Evolutionary conservation across 2,888 invertebrate genomes (phyloP).

Genomic region (Drosophila prostipennis): DNA sequence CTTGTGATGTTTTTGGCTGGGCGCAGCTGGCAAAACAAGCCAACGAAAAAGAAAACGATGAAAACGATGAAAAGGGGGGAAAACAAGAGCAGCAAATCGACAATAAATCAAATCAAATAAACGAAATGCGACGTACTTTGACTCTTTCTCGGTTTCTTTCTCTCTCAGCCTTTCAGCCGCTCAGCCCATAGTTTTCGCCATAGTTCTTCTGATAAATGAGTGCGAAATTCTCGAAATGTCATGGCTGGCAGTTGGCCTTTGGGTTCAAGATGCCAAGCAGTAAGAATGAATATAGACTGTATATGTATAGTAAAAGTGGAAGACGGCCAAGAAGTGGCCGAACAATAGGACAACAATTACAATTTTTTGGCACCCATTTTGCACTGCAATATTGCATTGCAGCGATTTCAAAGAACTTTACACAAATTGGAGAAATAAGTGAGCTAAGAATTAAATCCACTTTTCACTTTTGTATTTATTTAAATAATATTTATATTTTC

Average conservation of each 20-base stretch:
- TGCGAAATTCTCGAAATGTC: slow-evolving; percentile 75
- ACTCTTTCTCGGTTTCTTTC: not conserved
- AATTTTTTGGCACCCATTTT: slow-evolving; percentile 16
- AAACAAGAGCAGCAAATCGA: slow-evolving; percentile 36
- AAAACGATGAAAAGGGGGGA: not conserved
- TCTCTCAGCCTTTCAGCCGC: not conserved
- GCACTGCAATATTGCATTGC: slow-evolving; percentile 7
- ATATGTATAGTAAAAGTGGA: slow-evolving; percentile 15
- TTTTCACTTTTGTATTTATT: too few species aligned
- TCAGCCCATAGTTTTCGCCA: slow-evolving; percentile 13
- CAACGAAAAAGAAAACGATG: not conserved
- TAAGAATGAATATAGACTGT: slow-evolving; percentile 5
- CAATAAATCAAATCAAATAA: slow-evolving; percentile 71
- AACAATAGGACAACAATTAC: slow-evolving; percentile 15
- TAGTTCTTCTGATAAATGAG: slow-evolving; percentile 54
- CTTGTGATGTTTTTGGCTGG: slow-evolving; percentile 56
- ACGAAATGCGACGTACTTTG: slow-evolving; percentile 58
- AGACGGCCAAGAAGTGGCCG: slow-evolving; percentile 2
- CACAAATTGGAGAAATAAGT: too few species aligned
- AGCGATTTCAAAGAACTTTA: not conserved
- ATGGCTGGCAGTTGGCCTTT: slow-evolving; percentile 73
- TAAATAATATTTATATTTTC: too few species aligned
- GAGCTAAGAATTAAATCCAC: too few species aligned
- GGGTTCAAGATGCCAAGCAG: slow-evolving; percentile 50
- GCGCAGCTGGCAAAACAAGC: slow-evolving; percentile 62